Percentiles rank a stretch among this genome's conserved stretches.
phyloP scores from a whole-genome alignment of 2,113 vertebrate species.

The Coracopsis vasa region DNA sequence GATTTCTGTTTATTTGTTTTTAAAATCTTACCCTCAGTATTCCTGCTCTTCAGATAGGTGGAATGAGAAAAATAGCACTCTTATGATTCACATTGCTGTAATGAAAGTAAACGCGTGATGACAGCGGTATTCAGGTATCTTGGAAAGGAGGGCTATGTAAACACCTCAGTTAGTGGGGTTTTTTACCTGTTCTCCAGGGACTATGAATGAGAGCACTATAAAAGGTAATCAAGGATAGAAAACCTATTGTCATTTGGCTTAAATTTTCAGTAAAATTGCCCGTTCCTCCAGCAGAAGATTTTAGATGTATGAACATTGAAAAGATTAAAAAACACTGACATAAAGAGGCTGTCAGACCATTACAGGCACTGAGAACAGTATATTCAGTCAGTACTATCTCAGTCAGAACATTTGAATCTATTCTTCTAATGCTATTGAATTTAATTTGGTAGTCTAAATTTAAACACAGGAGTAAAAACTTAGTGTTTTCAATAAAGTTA shows the following conservation, averaged over 20 bases:
- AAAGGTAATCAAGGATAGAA: neutral
- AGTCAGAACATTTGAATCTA: neutral
- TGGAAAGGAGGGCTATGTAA: neutral
- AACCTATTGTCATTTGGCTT: neutral
- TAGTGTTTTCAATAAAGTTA: conserved; percentile 23
- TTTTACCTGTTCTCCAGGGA: neutral
- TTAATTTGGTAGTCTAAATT: neutral
- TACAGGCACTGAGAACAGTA: neutral
- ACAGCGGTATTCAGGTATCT: fast-evolving
- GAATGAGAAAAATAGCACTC: neutral
- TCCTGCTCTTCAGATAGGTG: neutral
- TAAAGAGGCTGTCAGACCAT: neutral
- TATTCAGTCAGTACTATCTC: neutral
- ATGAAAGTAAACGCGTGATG: neutral
- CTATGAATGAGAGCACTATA: neutral
- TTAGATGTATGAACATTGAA: neutral
- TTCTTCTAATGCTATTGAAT: conserved; percentile 9
- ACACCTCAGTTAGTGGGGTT: neutral
- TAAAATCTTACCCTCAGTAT: neutral
- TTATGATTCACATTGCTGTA: neutral
- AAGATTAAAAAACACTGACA: neutral
- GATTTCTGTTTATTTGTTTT: neutral
- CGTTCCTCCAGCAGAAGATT: neutral
- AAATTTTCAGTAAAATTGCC: neutral
- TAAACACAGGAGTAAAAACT: neutral